Percentiles rank a stretch among this genome's conserved stretches.
These are phyloP conservation scores for Pampus argenteus DNA, from an alignment of 2,797 vertebrate genomes.

Conservation along the genomic window DNA sequence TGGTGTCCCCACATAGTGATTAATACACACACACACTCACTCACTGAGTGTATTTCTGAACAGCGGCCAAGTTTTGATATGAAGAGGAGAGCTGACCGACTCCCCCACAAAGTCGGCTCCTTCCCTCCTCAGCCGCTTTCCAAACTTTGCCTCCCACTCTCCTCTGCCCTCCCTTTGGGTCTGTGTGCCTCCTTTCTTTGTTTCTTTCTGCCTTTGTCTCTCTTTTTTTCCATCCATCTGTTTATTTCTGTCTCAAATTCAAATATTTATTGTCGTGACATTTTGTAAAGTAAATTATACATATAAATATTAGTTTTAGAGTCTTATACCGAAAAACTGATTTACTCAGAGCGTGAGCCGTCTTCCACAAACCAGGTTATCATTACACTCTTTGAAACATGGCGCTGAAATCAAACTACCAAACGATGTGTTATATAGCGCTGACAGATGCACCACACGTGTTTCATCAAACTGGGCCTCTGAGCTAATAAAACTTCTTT, in stretches of 20 bases:
- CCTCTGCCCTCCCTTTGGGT: constrained; percentile 30
- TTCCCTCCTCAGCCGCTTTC: constrained; percentile 38
- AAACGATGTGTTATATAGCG: too few relatives aligned
- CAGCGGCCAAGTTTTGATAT: constrained; percentile 63
- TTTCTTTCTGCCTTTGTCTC: constrained; percentile 23
- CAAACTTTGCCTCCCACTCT: constrained; percentile 43
- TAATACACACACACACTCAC: constrained; percentile 24
- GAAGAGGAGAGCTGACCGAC: constrained; percentile 54
- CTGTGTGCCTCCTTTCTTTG: constrained; percentile 2
- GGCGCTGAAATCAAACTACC: too few relatives aligned
- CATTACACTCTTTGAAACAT: too few relatives aligned
- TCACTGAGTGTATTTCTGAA: constrained; percentile 61
- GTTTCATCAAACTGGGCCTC: too few relatives aligned
- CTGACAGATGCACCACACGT: too few relatives aligned
- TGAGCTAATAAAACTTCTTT: too few relatives aligned
- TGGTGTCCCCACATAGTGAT: constrained; percentile 10
- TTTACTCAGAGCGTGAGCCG: too few relatives aligned
- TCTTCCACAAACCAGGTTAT: too few relatives aligned
- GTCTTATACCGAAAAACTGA: too few relatives aligned
- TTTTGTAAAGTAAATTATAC: too few relatives aligned
- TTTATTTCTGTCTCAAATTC: background rate
- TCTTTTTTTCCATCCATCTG: background rate
- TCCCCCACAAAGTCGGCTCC: constrained; percentile 65
- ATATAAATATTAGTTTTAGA: too few relatives aligned
- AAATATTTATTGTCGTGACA: background rate